These are phyloP conservation scores for Thera obeliscata DNA, from an alignment of 2,888 invertebrate species.

Conservation along the genomic window DNA sequence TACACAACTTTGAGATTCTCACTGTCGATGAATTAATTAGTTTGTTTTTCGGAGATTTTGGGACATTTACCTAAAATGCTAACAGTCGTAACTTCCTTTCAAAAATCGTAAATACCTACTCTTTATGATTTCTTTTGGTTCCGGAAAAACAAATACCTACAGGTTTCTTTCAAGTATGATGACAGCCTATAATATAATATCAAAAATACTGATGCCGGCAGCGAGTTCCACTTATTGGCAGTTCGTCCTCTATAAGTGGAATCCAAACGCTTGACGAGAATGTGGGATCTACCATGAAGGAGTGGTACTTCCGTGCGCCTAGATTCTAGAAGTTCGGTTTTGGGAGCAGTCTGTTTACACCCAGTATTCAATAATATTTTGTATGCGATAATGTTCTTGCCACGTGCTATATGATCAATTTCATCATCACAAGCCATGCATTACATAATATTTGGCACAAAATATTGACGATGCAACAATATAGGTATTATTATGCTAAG, in stretches of 20 bases:
- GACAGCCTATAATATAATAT: too few species aligned
- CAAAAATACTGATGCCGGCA: too few species aligned
- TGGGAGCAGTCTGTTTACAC: too few species aligned
- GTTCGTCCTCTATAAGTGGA: too few species aligned
- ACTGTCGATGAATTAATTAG: slow-evolving; percentile 23
- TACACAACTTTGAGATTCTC: slow-evolving; percentile 32
- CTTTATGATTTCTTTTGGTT: background rate
- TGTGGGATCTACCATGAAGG: too few species aligned
- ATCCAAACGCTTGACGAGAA: too few species aligned
- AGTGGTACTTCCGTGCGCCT: too few species aligned
- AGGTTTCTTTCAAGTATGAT: too few species aligned
- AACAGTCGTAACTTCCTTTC: background rate
- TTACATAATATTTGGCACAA: slow-evolving; percentile 20
- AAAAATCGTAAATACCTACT: background rate
- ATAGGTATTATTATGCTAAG: background rate
- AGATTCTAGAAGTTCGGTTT: too few species aligned
- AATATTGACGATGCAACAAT: slow-evolving; percentile 6
- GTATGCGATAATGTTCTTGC: background rate
- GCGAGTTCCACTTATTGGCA: too few species aligned
- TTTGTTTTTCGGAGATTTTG: slow-evolving; percentile 31
- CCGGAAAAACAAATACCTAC: too few species aligned
- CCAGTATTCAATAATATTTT: background rate
- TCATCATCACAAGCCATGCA: background rate
- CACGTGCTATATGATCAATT: slow-evolving; percentile 10
- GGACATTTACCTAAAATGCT: slow-evolving; percentile 3